Evolutionary conservation across 1,140 invertebrate species (phyloP).

Genomic region (Papilio polytes): DNA sequence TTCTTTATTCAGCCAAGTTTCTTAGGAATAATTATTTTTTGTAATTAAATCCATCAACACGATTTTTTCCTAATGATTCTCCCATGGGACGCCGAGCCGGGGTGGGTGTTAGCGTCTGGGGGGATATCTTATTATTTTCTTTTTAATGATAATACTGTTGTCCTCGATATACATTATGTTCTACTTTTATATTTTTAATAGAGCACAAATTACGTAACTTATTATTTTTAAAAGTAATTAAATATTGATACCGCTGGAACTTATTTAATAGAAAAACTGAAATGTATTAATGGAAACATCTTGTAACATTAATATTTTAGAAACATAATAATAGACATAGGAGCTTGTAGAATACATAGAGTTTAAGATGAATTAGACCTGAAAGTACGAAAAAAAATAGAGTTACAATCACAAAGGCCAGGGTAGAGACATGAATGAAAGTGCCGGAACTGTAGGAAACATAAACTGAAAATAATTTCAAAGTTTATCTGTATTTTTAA

Average conservation of each 20-base stretch:
- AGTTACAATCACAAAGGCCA: background rate
- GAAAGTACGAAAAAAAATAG: background rate
- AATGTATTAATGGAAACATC: too few relatives aligned
- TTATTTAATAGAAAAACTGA: too few relatives aligned
- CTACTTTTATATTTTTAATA: background rate
- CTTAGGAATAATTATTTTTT: constrained; percentile 83
- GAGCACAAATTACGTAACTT: background rate
- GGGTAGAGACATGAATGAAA: background rate
- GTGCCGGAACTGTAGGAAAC: background rate
- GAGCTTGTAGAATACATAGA: too few relatives aligned
- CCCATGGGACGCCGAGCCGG: constrained; percentile 66
- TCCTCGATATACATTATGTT: constrained; percentile 39
- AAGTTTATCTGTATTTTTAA: constrained; percentile 8
- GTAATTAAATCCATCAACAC: constrained; percentile 84
- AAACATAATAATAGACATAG: too few relatives aligned
- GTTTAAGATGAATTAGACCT: too few relatives aligned
- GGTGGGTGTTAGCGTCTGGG: constrained; percentile 48
- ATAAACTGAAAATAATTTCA: constrained; percentile 7
- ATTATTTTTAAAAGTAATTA: too few relatives aligned
- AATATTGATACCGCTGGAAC: too few relatives aligned
- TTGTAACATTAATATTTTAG: too few relatives aligned
- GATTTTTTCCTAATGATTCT: constrained; percentile 84
- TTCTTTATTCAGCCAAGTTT: constrained; percentile 81
- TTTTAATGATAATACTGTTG: constrained; percentile 52
- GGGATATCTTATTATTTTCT: constrained; percentile 61